Evolutionary conservation across 2,797 vertebrate species (phyloP).

Genomic region (Eutrigla gurnardus): DNA sequence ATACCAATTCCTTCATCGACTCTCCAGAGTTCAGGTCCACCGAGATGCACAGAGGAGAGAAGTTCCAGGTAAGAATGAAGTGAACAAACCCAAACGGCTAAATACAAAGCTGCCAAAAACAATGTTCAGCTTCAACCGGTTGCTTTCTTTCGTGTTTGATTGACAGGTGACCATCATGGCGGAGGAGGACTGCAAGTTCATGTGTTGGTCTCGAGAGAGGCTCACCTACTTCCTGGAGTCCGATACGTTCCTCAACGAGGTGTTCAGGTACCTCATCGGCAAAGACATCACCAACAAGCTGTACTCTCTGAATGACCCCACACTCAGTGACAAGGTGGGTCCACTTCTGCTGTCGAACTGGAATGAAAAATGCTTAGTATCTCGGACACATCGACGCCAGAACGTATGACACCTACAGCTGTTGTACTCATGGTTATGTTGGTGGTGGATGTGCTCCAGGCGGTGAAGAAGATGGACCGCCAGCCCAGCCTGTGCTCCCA

Average conservation of each 20-base stretch:
- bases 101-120: neutral
- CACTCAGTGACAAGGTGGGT: conserved; percentile 95
- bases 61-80: conserved; percentile 94
- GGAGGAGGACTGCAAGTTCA: conserved; percentile 94
- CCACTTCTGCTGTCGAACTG: neutral
- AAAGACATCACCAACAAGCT: conserved; percentile 99
- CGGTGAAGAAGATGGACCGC: conserved; percentile 91
- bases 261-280: conserved; percentile 96
- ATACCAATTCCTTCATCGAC: conserved; percentile 97
- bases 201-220: conserved; percentile 97
- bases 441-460: conserved; percentile 75
- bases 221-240: conserved; percentile 97
- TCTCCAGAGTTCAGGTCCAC: conserved; percentile 99
- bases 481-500: conserved; percentile 96
- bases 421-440: neutral
- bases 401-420: neutral
- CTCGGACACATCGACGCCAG: neutral
- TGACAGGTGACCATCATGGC: conserved; percentile 93
- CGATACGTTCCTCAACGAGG: conserved; percentile 94
- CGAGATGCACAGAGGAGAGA: conserved; percentile 94
- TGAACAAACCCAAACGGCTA: too few relatives aligned
- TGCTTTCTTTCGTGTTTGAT: conserved; percentile 9
- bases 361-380: too few relatives aligned
- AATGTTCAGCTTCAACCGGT: neutral
- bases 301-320: conserved; percentile 97